phyloP scores from a whole-genome alignment of 2,888 invertebrate genomes.

The Halocaridina rubra region DNA sequence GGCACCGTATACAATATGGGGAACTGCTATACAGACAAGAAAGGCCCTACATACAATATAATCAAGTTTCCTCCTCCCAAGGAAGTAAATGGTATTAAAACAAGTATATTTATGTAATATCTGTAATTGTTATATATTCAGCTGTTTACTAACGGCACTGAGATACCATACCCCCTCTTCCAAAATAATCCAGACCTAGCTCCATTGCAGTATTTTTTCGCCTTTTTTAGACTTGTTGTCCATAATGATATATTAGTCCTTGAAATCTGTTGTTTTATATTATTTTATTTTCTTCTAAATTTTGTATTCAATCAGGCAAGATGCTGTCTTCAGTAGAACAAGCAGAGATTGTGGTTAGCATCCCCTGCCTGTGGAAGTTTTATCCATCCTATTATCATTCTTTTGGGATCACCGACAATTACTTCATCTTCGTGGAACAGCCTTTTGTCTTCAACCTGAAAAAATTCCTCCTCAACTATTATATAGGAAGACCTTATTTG shows the following conservation, averaged over 20 bases:
- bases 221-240: too few relatives aligned
- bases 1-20: slow-evolving; percentile 87
- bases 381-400: slow-evolving; percentile 68
- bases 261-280: too few relatives aligned
- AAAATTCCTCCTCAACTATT: slow-evolving; percentile 67
- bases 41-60: slow-evolving; percentile 36
- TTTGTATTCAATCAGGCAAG: slow-evolving; percentile 17
- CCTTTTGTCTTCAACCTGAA: slow-evolving; percentile 66
- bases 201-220: too few relatives aligned
- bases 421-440: slow-evolving; percentile 69
- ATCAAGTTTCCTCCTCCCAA: slow-evolving; percentile 50
- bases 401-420: slow-evolving; percentile 70
- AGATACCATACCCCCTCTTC: too few relatives aligned
- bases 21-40: slow-evolving; percentile 69
- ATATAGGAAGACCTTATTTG: slow-evolving; percentile 67
- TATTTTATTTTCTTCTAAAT: too few relatives aligned
- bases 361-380: slow-evolving; percentile 66
- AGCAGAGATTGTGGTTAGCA: slow-evolving; percentile 38
- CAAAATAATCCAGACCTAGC: too few relatives aligned
- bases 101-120: too few relatives aligned
- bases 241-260: too few relatives aligned
- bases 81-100: slow-evolving; percentile 27
- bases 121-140: neutral
- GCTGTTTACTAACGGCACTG: too few relatives aligned
- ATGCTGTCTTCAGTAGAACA: slow-evolving; percentile 18